Base-by-base conservation (phyloP, 2,113 vertebrate species). In the Scatophagus argus region DNA sequence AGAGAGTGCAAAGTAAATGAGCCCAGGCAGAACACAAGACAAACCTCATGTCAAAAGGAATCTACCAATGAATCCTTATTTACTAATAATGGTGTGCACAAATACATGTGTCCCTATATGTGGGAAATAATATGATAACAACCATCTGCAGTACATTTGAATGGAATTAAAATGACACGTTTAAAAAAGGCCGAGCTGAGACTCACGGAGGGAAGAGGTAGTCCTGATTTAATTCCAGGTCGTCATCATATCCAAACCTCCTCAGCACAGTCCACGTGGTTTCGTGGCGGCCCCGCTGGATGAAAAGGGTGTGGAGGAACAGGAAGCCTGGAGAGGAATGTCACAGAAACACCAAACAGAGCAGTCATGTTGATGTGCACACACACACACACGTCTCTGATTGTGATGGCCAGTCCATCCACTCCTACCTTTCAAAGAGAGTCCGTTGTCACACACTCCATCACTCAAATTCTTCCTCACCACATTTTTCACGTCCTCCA, bases 401-500 rank as follows among this genome's bases (percentile, higher is more conserved):
- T n/a, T n/a, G n/a, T n/a, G n/a, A n/a, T n/a, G 6, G 32, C 11
- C 27, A 6, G 12, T 13, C 14, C 12, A 9, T 23, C 16, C 8
- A 1, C 5, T 52, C 44, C 63, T 74, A 99, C 98, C 98, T 95
- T 97, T 97, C 75, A 99, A 87, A 0, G 97, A 97, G 81, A 99
- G 92, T 9, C 98, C 98, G 34, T 97, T 96, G 81, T 97, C 95
- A 54, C 92, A 90, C 68, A 99, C 96, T 41, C 98, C 97, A 41
- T 99, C 97, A 27, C 87, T 95, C 56, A 97, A 79, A 72, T 99
- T 99, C 93, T 98, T 99, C 89, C 96, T 95, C 70, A 99, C 98
- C 52, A 99, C 97, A 47, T 98, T 99, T 93, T 99, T 99, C 14
- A 99, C 98, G 21, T 99, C 98, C 91, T 99, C 97, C 74, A 99